These are phyloP conservation scores for Drosophila atripex DNA, from an alignment of 2,888 invertebrate species.

Conservation along the genomic window DNA sequence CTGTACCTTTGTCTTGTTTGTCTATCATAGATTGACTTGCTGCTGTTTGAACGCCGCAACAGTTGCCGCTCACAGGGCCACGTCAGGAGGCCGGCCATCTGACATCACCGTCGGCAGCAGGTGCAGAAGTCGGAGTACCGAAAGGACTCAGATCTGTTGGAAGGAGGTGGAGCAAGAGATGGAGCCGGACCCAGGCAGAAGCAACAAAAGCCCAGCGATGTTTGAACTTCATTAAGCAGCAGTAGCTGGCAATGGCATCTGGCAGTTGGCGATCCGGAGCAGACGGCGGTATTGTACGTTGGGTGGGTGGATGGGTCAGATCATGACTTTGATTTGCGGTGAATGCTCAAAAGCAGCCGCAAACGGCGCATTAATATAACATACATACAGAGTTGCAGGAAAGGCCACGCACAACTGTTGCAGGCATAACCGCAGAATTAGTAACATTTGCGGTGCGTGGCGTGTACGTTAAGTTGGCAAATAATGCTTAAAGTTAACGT, in stretches of 20 bases:
- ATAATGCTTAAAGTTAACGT: constrained; percentile 69
- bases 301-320: constrained; percentile 37
- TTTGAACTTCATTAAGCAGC: constrained; percentile 48
- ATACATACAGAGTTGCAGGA: constrained; percentile 30
- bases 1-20: constrained; percentile 42
- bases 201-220: constrained; percentile 33
- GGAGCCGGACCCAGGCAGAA: constrained; percentile 26
- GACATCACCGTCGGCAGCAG: constrained; percentile 9
- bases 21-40: constrained; percentile 59
- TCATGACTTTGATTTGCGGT: constrained; percentile 70
- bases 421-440: constrained; percentile 73
- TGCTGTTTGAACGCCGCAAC: constrained; percentile 47
- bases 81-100: constrained; percentile 2
- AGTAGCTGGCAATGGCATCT: constrained; percentile 25
- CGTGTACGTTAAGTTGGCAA: constrained; percentile 68
- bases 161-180: constrained; percentile 25
- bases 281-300: constrained; percentile 11
- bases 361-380: constrained; percentile 63
- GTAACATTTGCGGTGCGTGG: constrained; percentile 70
- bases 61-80: constrained; percentile 40
- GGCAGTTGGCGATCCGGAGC: constrained; percentile 16
- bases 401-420: constrained; percentile 60
- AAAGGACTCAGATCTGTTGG: constrained; percentile 14
- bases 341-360: constrained; percentile 57
- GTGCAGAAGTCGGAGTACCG: constrained; percentile 10